These are phyloP conservation scores for Hystrix cristata DNA, from an alignment of 2,113 vertebrate species.

Conservation along the genomic window DNA sequence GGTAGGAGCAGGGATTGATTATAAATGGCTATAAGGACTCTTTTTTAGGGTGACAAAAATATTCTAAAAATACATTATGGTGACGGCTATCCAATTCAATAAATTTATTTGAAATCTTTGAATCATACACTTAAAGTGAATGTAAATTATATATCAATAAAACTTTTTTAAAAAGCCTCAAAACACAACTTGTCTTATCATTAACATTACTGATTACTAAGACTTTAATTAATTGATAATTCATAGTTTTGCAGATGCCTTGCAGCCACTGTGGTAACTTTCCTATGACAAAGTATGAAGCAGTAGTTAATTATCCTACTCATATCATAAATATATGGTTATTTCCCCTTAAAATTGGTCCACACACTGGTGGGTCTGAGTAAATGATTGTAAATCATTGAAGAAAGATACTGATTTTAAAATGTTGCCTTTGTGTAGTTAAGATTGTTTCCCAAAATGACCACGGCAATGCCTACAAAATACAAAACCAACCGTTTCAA, in stretches of 20 bases:
- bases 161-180: constrained; percentile 69
- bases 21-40: neutral
- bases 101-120: constrained; percentile 12
- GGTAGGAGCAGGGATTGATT: neutral
- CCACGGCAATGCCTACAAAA: neutral
- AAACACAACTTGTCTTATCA: constrained; percentile 81
- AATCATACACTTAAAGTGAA: constrained; percentile 12
- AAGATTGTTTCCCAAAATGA: constrained; percentile 46
- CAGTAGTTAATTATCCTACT: constrained; percentile 68
- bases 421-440: constrained; percentile 31
- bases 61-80: constrained; percentile 1
- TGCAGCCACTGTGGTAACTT: constrained; percentile 66
- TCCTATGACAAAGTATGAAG: constrained; percentile 72
- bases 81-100: neutral
- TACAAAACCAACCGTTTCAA: constrained; percentile 50
- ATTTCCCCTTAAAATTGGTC: neutral
- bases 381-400: constrained; percentile 36
- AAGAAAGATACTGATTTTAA: constrained; percentile 41
- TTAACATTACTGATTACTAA: constrained; percentile 65
- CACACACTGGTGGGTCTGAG: neutral
- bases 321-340: neutral
- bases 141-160: neutral
- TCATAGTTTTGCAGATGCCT: constrained; percentile 77
- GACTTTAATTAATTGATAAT: neutral
- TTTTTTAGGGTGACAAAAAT: neutral